Conservation (phyloP, 2,888 invertebrate species). For the Mesodorylaimus sp. region DNA sequence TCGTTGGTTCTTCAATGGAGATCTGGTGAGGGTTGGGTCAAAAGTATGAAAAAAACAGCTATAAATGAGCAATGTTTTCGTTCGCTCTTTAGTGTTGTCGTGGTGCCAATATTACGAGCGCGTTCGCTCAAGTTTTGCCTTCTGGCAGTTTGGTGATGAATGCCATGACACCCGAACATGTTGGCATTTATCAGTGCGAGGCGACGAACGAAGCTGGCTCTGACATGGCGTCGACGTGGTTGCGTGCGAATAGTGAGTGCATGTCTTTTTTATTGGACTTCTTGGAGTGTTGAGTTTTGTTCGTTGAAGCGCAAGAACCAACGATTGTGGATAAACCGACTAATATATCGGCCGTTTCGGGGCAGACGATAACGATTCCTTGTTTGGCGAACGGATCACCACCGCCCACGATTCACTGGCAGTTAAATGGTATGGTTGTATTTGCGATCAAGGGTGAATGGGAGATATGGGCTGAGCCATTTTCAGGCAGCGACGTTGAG, state of each 20-base stretch:
- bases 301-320: neutral
- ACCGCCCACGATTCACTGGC: neutral
- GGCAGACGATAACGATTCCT: neutral
- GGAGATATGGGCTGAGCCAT: too few relatives aligned
- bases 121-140: too few relatives aligned
- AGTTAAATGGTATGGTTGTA: too few relatives aligned
- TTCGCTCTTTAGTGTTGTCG: too few relatives aligned
- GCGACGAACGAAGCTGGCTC: conserved; percentile 76
- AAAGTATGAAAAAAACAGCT: too few relatives aligned
- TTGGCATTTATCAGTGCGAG: conserved; percentile 86
- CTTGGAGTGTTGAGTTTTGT: neutral
- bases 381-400: neutral
- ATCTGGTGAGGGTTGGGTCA: too few relatives aligned
- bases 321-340: neutral
- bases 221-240: conserved; percentile 60
- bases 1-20: neutral
- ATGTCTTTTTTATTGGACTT: too few relatives aligned
- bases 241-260: neutral
- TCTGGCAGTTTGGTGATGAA: conserved; percentile 62
- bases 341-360: neutral
- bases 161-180: conserved; percentile 59
- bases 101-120: too few relatives aligned
- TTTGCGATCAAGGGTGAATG: too few relatives aligned
- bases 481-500: too few relatives aligned
- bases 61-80: too few relatives aligned